Percentiles rank a stretch among this genome's conserved stretches.
Evolutionary conservation across 2,888 invertebrate genomes (phyloP).

Genomic region (Ophion ventricosus): DNA sequence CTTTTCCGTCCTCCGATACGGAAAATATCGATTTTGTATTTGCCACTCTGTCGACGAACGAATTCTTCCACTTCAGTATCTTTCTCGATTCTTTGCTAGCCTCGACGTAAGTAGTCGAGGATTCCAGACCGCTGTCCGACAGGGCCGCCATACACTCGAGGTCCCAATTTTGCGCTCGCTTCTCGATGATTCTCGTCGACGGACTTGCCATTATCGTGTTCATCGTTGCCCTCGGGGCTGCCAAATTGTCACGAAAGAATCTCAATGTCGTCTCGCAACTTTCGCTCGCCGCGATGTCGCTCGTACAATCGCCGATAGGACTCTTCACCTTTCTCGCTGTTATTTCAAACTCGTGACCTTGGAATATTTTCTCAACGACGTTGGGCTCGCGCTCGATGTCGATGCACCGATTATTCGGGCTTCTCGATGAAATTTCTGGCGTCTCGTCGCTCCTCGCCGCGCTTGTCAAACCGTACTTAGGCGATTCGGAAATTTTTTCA

Average conservation of each 20-base stretch:
- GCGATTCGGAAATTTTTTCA: too few species aligned
- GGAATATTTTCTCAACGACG: slow-evolving; percentile 38
- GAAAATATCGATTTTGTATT: slow-evolving; percentile 6
- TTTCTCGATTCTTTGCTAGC: slow-evolving; percentile 62
- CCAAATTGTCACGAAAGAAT: slow-evolving; percentile 41
- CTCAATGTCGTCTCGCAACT: slow-evolving; percentile 11
- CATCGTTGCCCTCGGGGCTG: neutral
- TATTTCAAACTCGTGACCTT: slow-evolving; percentile 62
- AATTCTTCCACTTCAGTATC: slow-evolving; percentile 58
- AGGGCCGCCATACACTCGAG: slow-evolving; percentile 64
- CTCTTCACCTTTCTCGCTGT: slow-evolving; percentile 27
- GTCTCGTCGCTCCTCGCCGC: neutral
- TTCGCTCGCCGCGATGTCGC: neutral
- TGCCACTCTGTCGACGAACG: slow-evolving; percentile 38
- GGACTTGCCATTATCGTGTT: slow-evolving; percentile 52
- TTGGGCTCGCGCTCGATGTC: neutral
- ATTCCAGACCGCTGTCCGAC: slow-evolving; percentile 69
- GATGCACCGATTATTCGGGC: slow-evolving; percentile 2
- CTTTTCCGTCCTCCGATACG: neutral
- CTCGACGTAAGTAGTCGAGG: slow-evolving; percentile 67
- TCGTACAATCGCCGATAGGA: neutral
- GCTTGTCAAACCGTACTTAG: too few species aligned
- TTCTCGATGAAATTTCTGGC: neutral
- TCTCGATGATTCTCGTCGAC: slow-evolving; percentile 27
- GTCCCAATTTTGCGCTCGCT: slow-evolving; percentile 60